Evolutionary conservation across 2,888 invertebrate genomes (phyloP), one percentile per base, ranked within the genome.

Genomic region (Cryptocephalus moraei): DNA sequence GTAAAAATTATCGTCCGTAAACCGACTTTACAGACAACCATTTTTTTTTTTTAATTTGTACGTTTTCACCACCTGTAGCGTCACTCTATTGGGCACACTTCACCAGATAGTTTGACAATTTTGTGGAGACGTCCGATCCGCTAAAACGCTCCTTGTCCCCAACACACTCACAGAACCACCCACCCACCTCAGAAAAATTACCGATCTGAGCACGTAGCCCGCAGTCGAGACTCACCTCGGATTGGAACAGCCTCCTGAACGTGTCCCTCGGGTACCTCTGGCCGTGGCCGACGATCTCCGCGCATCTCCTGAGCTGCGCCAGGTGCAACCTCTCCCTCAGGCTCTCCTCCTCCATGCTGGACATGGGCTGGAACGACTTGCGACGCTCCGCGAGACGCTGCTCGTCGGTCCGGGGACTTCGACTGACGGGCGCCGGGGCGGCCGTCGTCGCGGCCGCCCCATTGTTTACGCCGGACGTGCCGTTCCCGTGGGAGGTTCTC

Each of bases 311-410:
- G 57, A 85, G 63, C n/a, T 81, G 73, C 1, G 75, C 73, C 54
- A 76, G 60, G 48, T 82, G 74, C 48, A 78, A 68, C 45, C 77
- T 75, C 60, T 84, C 84, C 56, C 78, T 73, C 4, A 79, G 74
- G 63, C 79, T 80, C 62, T 84, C 84, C 59, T 81, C 81, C 60
- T 84, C 84, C 82, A 83, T 84, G 47, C 78, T 77, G 32, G 81
- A 82, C 71, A 79, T 79, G 43, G 68, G 65, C 56, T 64, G 63
- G 44, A 63, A 56, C 13, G 65, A 62, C 48, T 55, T 59, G 39
- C 64, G 56, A 36, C 64, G 56, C 43, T 53, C 49, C 22, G 62
- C 62, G 14, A 64, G 56, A 42, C 59, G 55, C 47, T 60, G 62
- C 43, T 62, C 62, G 12, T 57, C 54, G 31, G 39, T 45, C 47